Base-by-base conservation (phyloP, 2,113 vertebrate genomes). In the Heterochromis multidens region DNA sequence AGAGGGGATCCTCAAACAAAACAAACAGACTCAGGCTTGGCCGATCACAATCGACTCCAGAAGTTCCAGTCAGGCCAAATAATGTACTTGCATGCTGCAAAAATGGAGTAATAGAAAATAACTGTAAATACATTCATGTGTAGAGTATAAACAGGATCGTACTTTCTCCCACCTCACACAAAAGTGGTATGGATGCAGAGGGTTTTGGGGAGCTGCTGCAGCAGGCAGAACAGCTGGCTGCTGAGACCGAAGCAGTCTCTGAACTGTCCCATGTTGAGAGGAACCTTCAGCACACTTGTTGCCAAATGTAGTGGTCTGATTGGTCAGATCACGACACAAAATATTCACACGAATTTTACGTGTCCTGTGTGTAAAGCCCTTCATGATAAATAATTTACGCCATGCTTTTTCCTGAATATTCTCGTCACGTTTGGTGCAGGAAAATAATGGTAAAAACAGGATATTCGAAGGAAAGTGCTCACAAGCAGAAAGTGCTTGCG, bases 211-310 rank as follows among this genome's bases (percentile, higher is more conserved):
- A 99, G 89, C 97, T 99, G 29, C 96, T 99, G 88, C 98, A 99
- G 96, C 99, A 99, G 90, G 99, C 99, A 4, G 98, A 99, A 74
- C 98, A 99, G 95, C 97, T 99, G 16, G 98, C 98, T 16, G 99
- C 98, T 0, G 99, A 99, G 95, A 99, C 98, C 0, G 98, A 99
- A 84, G 98, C 98, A 0, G 97, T 99, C 70, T 98, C 98, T 0
- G 98, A 99, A 94, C 95, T 99, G 57, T 98, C 99, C 1, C 99
- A 98, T 0, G 97, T 99, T 0, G 98, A 99, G 54, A 96, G 98
- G 62, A 99, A 97, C 94, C 97, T 99, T 17, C 98, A 96, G 95
- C n/a, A n/a, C n/a, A n/a, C n/a, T n/a, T n/a, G n/a, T n/a, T n/a
- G n/a, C n/a, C n/a, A n/a, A n/a, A n/a, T n/a, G n/a, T n/a, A n/a